Percentiles rank a stretch among this genome's conserved stretches.
These are phyloP conservation scores for Eulemur albifrons DNA, from an alignment of 2,797 vertebrate genomes.

Conservation along the genomic window DNA sequence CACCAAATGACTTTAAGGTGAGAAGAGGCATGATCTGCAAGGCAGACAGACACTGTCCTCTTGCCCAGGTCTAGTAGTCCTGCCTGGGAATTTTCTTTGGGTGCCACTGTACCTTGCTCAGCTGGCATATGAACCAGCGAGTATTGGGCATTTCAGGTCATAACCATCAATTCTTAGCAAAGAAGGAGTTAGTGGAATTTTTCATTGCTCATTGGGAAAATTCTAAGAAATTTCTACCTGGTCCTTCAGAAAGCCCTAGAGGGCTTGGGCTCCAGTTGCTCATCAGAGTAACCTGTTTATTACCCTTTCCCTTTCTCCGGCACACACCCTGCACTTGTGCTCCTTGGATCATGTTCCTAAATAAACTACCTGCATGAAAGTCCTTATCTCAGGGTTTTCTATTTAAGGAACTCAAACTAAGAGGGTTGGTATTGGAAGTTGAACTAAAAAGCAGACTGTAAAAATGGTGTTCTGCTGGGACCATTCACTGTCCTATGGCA, in stretches of 20 bases:
- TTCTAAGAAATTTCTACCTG: neutral
- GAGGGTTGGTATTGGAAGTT: neutral
- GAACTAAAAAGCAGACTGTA: neutral
- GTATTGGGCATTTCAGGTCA: neutral
- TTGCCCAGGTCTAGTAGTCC: no score
- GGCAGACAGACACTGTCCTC: rapidly evolving
- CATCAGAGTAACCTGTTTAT: neutral
- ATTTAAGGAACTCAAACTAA: neutral
- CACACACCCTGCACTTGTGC: neutral
- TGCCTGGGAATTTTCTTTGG: neutral
- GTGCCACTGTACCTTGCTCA: neutral
- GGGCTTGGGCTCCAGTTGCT: neutral
- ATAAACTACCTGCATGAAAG: neutral
- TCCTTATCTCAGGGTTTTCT: neutral
- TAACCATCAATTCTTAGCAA: neutral
- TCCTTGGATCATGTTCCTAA: neutral
- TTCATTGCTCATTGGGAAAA: neutral
- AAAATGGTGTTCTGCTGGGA: neutral
- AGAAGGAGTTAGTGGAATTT: neutral
- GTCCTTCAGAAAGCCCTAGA: neutral
- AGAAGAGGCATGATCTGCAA: neutral
- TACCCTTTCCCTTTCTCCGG: neutral
- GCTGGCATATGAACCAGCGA: neutral
- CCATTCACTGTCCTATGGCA: neutral
- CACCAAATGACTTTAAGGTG: neutral